These are phyloP conservation scores for Diaperis boleti DNA, from an alignment of 2,888 invertebrate species.

Conservation along the genomic window DNA sequence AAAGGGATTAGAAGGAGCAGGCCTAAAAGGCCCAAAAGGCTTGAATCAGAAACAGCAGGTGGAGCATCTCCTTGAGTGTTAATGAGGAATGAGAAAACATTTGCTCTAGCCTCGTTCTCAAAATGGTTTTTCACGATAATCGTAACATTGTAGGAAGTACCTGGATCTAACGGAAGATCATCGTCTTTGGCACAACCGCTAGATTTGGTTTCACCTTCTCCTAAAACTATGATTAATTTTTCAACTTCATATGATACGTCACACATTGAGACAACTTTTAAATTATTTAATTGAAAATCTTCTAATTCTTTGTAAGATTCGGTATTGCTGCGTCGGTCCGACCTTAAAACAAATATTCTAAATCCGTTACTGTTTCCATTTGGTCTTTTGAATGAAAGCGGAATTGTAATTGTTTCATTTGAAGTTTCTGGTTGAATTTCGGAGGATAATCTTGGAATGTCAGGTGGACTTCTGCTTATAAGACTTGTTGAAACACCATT, in stretches of 20 bases:
- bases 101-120: background rate
- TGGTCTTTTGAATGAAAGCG: background rate
- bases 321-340: background rate
- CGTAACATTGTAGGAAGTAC: conserved; percentile 21
- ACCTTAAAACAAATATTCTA: background rate
- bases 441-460: conserved; percentile 12
- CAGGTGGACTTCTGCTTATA: conserved; percentile 17
- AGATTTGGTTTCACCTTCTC: background rate
- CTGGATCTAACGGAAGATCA: conserved; percentile 7
- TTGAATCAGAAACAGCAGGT: background rate
- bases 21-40: conserved; percentile 1
- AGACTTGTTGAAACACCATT: background rate
- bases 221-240: background rate
- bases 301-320: background rate
- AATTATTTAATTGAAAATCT: background rate
- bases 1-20: conserved; percentile 9
- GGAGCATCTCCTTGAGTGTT: conserved; percentile 4
- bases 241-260: background rate
- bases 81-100: background rate
- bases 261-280: background rate
- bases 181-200: background rate
- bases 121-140: conserved; percentile 14
- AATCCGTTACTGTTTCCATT: background rate
- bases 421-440: background rate
- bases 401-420: conserved; percentile 18